These are phyloP conservation scores for Erebia ligea DNA, from an alignment of 2,888 invertebrate genomes.

Conservation along the genomic window DNA sequence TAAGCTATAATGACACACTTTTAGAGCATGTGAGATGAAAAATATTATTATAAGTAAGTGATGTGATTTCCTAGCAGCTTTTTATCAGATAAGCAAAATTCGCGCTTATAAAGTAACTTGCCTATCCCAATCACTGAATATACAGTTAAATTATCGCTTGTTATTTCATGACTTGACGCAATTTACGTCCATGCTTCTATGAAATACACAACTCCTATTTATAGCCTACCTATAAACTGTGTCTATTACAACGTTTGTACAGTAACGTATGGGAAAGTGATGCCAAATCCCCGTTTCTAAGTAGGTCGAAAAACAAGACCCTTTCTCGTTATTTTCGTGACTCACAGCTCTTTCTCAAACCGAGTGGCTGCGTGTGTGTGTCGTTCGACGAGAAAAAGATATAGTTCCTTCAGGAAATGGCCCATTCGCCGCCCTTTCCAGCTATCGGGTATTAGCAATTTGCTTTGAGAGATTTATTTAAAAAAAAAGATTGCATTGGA, in stretches of 20 bases:
- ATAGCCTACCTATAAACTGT: neutral
- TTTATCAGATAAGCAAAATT: no score
- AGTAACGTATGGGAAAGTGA: slow-evolving; percentile 17
- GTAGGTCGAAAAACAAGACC: slow-evolving; percentile 37
- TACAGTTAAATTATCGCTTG: no score
- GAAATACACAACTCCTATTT: neutral
- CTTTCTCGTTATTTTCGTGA: slow-evolving; percentile 34
- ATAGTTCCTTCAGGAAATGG: slow-evolving; percentile 72
- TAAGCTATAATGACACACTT: no score
- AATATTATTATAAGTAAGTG: no score
- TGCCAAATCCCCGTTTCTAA: slow-evolving; percentile 26
- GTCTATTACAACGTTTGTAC: neutral
- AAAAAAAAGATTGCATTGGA: slow-evolving; percentile 54
- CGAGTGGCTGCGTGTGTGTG: slow-evolving; percentile 32
- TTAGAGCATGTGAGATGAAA: no score
- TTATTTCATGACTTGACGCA: neutral
- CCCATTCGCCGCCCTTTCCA: slow-evolving; percentile 68
- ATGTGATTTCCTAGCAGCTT: no score
- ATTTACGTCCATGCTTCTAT: neutral
- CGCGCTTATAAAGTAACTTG: no score
- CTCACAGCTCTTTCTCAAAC: slow-evolving; percentile 36
- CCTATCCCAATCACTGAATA: no score
- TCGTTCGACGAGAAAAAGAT: slow-evolving; percentile 58
- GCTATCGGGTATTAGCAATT: slow-evolving; percentile 74
- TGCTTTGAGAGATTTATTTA: slow-evolving; percentile 62